Evolutionary conservation across 1,140 invertebrate species (phyloP), one percentile per base, ranked within the genome.

Genomic region (Scaptodrosophila lebanonensis): DNA sequence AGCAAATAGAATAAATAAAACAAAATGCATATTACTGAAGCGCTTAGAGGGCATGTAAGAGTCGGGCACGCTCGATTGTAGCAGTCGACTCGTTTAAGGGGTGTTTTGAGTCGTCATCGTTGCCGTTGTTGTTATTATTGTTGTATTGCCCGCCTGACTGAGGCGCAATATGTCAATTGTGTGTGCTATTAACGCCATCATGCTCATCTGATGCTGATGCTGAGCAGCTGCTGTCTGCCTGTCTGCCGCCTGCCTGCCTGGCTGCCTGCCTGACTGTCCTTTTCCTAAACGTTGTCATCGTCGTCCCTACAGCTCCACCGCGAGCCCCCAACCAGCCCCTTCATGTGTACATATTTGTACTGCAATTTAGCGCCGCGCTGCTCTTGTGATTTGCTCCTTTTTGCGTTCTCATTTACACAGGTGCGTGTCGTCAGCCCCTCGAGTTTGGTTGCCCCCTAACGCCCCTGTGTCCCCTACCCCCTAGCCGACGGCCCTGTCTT

Each of bases 341-440:
- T 11, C 30, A 25, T 53, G 27, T 49, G 71, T 76, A 84, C 82
- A 84, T 84, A 84, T 84, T 84, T 84, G 79, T 75, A 66, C 63
- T 84, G 79, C 79, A 84, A 82, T 84, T 84, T 84, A 82, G 62
- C 66, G 70, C 61, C 71, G 79, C 66, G 54, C 35, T 63, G 62
- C 71, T 76, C 72, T 77, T 77, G 64, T 77, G 72, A 79, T 82
- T 84, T 68, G 79, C 79, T 75, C 84, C 79, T 84, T 84, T 84
- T 84, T 84, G 65, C 64, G 66, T 64, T 82, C 75, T 62, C 75
- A 79, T 82, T 79, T 79, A 58, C 65, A 79, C 73, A 77, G 76
- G 73, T 79, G 66, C 57, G 60, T 59, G 22, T 8, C 22, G 22
- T 25, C 22, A 25, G n/a, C 22, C 22, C 8, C 8, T 25, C 22